These are phyloP conservation scores for Caenorhabditis tropicalis DNA, from an alignment of 1,140 invertebrate genomes.

Conservation along the genomic window DNA sequence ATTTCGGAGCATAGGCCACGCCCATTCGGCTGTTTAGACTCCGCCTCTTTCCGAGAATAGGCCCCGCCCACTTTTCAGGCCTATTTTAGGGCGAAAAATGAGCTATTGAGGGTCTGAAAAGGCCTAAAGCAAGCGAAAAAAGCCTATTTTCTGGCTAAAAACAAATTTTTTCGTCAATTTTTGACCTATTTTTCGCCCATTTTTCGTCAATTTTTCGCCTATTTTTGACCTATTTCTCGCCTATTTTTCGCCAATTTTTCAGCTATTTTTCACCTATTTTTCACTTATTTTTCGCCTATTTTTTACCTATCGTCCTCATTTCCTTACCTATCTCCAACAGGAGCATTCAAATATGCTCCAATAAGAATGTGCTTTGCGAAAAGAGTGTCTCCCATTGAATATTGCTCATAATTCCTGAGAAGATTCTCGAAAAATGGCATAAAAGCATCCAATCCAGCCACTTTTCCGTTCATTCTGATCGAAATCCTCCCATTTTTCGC, in stretches of 20 bases:
- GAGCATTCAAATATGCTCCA: slow-evolving; percentile 57
- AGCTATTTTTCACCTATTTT: not conserved
- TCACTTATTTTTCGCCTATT: not conserved
- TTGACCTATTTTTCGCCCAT: no score
- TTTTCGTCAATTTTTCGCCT: no score
- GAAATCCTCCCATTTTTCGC: slow-evolving; percentile 16
- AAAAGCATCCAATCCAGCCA: slow-evolving; percentile 61
- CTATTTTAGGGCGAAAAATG: no score
- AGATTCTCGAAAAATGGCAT: slow-evolving; percentile 60
- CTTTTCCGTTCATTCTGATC: slow-evolving; percentile 45
- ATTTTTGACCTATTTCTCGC: not conserved
- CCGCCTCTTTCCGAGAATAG: no score
- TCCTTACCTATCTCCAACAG: slow-evolving; percentile 26
- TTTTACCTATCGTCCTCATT: not conserved
- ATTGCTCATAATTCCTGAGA: slow-evolving; percentile 57
- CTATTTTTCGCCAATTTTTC: not conserved
- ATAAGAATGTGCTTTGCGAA: slow-evolving; percentile 56
- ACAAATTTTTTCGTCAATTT: no score
- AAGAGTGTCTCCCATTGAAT: slow-evolving; percentile 53
- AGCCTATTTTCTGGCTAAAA: no score
- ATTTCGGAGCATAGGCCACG: no score
- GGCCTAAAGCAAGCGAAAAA: no score
- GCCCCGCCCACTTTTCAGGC: no score
- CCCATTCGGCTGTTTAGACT: no score
- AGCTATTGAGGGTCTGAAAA: no score